A percentile compares a stretch with the other conserved stretches of the same genome.
phyloP scores from a whole-genome alignment of 2,888 invertebrate genomes.

The Pelosia muscerda region DNA sequence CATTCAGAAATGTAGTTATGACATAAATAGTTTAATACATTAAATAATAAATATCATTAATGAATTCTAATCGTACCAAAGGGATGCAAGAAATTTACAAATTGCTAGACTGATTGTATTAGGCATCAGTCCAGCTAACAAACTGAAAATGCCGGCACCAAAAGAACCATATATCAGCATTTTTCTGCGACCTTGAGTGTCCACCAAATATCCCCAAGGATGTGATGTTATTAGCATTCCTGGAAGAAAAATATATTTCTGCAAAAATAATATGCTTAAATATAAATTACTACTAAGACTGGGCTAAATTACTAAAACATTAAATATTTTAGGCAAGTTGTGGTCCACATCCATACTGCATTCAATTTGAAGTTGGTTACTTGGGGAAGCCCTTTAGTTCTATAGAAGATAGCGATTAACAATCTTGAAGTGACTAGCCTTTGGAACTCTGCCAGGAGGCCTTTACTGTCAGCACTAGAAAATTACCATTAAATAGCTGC shows the following conservation, averaged over 20 bases:
- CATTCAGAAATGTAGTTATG: background rate
- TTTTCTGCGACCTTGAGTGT: conserved; percentile 8
- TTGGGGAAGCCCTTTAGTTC: too few relatives aligned
- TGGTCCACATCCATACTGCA: too few relatives aligned
- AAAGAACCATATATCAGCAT: conserved; percentile 8
- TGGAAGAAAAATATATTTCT: background rate
- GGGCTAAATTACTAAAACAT: too few relatives aligned
- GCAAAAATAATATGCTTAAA: background rate
- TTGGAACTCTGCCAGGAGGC: too few relatives aligned
- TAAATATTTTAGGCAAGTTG: too few relatives aligned
- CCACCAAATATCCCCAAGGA: conserved; percentile 8
- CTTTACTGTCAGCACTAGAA: too few relatives aligned
- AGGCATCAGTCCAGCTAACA: conserved; percentile 10
- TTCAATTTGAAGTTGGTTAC: too few relatives aligned
- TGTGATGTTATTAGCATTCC: background rate
- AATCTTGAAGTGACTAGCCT: too few relatives aligned
- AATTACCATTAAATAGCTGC: too few relatives aligned
- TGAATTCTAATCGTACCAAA: background rate
- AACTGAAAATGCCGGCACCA: conserved; percentile 3
- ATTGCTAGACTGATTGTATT: background rate
- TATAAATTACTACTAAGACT: too few relatives aligned
- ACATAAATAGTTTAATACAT: background rate
- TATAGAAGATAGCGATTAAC: too few relatives aligned
- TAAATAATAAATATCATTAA: too few relatives aligned
- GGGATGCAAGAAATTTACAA: conserved; percentile 9